Base-by-base conservation (phyloP, 2,113 vertebrate species). In the Pristiophorus japonicus region DNA sequence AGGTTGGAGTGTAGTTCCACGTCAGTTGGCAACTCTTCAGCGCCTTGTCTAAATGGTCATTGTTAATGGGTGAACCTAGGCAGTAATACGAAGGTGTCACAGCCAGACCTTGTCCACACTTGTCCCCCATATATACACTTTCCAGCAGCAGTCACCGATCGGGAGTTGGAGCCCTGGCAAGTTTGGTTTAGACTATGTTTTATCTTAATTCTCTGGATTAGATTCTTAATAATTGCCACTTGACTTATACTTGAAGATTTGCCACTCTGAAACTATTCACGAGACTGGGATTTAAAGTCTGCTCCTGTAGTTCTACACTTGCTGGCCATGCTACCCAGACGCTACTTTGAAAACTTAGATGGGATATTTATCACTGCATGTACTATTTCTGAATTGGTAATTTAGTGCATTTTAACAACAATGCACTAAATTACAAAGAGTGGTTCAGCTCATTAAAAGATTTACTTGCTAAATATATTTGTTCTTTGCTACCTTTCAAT, bases 401-500 rank as follows among this genome's bases (percentile, higher is more conserved):
- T 62, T 62, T 91, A 63, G 88, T 62, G 88, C 12, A 91, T n/a
- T n/a, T 63, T 63, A 63, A n/a, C n/a, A 91, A 18, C 55, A 51
- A 45, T 7, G 45, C 42, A 27, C 38, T 1, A 5, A 85, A 47
- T 87, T 87, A 51, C 22, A 59, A 91, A 91, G 30, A 34, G 51
- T 63, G 7, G 27, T 92, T 92, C 59, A 65, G 22, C 88, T 62
- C 59, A 65, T n/a, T 63, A 22, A 63, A 63, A 92, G 55, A 92
- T 81, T 81, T 81, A 81, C n/a, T 65, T 92, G 55, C 34, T 92
- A 38, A 63, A 63, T 63, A 63, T 92, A 4, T 38, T 91, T 42
- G 62, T 62, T 91, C 12, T 91, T 91, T 91, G 55, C 88, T 38
- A 18, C 16, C 88, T 92, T 92, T 92, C 88, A 22, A 55, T 92